phyloP scores from a whole-genome alignment of 2,113 vertebrate genomes.

The Desmodus rotundus region DNA sequence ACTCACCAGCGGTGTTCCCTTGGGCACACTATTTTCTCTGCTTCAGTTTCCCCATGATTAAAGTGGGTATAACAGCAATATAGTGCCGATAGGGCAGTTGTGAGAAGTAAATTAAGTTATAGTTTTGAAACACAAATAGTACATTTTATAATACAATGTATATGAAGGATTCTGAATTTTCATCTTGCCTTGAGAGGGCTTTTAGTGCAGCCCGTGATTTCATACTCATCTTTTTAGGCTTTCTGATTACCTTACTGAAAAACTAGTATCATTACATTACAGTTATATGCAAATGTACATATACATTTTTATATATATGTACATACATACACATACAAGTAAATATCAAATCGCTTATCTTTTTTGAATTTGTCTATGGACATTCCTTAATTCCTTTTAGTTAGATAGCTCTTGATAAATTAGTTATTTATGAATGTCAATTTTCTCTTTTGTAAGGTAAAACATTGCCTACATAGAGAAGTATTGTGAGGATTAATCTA shows the following conservation, averaged over 20 bases:
- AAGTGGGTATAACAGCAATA: neutral
- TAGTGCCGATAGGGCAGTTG: neutral
- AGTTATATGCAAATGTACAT: neutral
- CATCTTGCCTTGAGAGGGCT: neutral
- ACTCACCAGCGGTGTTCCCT: neutral
- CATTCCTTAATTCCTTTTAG: neutral
- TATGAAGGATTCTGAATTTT: neutral
- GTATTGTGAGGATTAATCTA: neutral
- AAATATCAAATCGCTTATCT: neutral
- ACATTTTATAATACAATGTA: neutral
- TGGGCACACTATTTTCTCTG: neutral
- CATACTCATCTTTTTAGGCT: neutral
- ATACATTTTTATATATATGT: neutral
- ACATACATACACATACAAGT: neutral
- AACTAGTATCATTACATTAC: neutral
- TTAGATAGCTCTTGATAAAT: neutral
- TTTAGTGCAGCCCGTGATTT: neutral
- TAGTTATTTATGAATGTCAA: neutral
- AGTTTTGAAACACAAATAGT: neutral
- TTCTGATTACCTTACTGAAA: neutral
- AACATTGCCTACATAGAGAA: neutral
- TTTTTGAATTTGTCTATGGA: neutral
- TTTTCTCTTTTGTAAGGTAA: neutral
- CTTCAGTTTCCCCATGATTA: neutral
- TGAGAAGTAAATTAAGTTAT: neutral